phyloP scores from a whole-genome alignment of 37 sponge, comb jelly and placozoan species.

The Halisarca cf. caerulea region DNA sequence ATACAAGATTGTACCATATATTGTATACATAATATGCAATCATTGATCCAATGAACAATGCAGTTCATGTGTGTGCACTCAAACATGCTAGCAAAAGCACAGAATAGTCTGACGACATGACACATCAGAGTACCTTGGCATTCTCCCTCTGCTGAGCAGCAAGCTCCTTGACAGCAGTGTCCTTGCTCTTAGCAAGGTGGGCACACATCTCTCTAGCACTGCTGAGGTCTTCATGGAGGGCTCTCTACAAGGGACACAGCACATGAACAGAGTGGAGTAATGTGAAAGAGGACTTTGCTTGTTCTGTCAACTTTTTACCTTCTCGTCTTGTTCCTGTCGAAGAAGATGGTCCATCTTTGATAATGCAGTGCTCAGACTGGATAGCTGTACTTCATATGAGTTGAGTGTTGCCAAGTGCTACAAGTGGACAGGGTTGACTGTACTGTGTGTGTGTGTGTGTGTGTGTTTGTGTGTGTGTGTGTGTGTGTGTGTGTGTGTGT shows the following conservation, averaged over 20 bases:
- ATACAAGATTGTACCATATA: too few relatives aligned
- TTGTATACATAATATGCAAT: too few relatives aligned
- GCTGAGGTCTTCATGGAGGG: constrained; percentile 71
- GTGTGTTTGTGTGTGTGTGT: too few relatives aligned
- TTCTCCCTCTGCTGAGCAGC: constrained; percentile 46
- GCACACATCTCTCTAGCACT: constrained; percentile 81
- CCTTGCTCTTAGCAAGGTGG: constrained; percentile 78
- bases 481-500: too few relatives aligned
- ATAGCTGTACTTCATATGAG: constrained; percentile 75
- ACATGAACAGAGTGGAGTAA: neutral
- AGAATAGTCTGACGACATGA: neutral
- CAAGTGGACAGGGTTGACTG: neutral
- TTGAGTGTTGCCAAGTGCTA: constrained; percentile 56
- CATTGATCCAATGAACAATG: too few relatives aligned
- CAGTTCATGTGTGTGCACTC: too few relatives aligned
- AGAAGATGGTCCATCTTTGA: constrained; percentile 76
- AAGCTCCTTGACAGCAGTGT: constrained; percentile 62
- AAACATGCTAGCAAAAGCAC: neutral
- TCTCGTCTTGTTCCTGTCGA: constrained; percentile 83
- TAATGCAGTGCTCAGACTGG: constrained; percentile 64
- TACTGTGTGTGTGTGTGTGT: neutral
- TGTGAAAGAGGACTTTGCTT: neutral
- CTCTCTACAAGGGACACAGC: constrained; percentile 37
- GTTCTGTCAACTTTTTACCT: constrained; percentile 34
- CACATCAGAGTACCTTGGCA: constrained; percentile 87